phyloP scores from a whole-genome alignment of 2,113 vertebrate genomes.

The Bujurquina vittata region DNA sequence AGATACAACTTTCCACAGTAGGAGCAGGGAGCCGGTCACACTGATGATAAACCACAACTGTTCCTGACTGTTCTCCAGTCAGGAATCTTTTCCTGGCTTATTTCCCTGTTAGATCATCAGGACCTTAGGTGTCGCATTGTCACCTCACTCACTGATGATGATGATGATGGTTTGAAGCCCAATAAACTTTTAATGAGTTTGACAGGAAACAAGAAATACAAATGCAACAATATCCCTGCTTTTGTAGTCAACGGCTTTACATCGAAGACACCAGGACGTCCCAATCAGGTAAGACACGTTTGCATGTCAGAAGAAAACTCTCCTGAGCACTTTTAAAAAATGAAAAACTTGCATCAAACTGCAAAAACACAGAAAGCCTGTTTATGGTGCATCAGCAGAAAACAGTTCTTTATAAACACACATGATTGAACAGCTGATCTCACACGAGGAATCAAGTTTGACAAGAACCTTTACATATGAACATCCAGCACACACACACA shows the following conservation, averaged over 20 bases:
- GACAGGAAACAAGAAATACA: background rate
- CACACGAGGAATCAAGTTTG: background rate
- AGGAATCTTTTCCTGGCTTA: background rate
- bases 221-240: background rate
- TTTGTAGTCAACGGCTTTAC: background rate
- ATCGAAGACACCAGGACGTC: background rate
- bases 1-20: background rate
- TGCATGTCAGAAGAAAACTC: background rate
- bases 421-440: fast-evolving
- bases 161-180: background rate
- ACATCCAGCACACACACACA: too few relatives aligned
- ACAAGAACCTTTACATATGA: background rate
- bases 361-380: background rate
- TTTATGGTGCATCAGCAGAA: background rate
- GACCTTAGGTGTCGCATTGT: background rate
- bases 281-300: background rate
- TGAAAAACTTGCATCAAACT: background rate
- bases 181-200: background rate
- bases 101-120: background rate
- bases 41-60: background rate
- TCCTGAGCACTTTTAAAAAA: background rate
- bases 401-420: background rate
- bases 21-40: background rate
- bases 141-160: background rate
- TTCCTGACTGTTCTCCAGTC: background rate